phyloP scores from a whole-genome alignment of 2,113 vertebrate genomes.

The Entomyzon cyanotis region DNA sequence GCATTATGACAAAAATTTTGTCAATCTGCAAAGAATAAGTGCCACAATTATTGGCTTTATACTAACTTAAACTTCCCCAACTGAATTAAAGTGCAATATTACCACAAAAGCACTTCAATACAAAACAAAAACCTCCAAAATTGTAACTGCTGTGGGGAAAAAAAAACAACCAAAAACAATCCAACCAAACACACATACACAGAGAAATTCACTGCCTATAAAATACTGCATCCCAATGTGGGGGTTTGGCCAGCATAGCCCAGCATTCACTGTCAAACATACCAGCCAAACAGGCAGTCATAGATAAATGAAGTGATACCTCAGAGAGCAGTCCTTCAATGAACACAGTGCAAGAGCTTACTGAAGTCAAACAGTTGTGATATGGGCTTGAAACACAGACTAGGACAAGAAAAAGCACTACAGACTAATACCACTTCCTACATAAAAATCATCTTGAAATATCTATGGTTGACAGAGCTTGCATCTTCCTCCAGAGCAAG shows the following conservation, averaged over 20 bases:
- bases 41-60: background rate
- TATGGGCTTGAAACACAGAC: background rate
- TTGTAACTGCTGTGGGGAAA: background rate
- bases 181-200: background rate
- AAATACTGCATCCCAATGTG: background rate
- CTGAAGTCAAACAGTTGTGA: background rate
- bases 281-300: background rate
- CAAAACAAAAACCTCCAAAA: background rate
- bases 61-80: background rate
- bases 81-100: background rate
- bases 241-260: background rate
- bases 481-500: background rate
- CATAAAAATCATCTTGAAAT: background rate
- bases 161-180: background rate
- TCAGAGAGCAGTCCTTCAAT: background rate
- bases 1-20: background rate
- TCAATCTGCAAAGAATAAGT: background rate
- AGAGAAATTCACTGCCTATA: background rate
- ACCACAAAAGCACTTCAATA: background rate
- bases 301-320: background rate
- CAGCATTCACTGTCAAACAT: background rate
- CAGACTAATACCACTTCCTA: background rate
- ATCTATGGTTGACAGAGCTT: too few relatives aligned
- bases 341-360: background rate
- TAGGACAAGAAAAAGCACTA: background rate